Base-by-base conservation (phyloP, 1,140 invertebrate species). In the Battus philenor region DNA sequence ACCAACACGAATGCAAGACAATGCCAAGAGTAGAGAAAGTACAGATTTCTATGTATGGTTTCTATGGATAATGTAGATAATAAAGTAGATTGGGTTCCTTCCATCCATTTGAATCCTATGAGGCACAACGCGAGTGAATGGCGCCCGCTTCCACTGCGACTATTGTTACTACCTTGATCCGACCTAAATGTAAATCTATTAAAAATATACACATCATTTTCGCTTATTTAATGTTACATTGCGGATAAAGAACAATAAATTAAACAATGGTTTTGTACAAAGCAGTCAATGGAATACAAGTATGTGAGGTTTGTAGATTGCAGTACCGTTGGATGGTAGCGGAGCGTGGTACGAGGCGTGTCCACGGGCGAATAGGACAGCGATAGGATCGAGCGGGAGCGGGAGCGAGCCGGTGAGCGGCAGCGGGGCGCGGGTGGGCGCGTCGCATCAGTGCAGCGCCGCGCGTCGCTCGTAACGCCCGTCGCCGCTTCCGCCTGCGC, bases 381-480 rank as follows among this genome's bases (percentile, higher is more conserved):
- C 58, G 61, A 68, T 43, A 48, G 47, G 52, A 50, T 45, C 39
- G 47, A 63, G 67, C 59, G 54, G 56, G 63, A 54, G 57, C 59
- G 62, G 62, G 59, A 74, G 68, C 68, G 55, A 54, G 50, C 61
- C 69, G 63, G 52, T 38, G 61, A 71, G 66, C 71, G 66, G 24
- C 34, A 38, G 54, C 50, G 59, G 59, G 65, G 52, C 50, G 55
- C 55, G 48, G 54, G 52, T 50, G 49, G 53, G 51, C 34, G 31
- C 33, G 20, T 9, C 54, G 38, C 44, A 20, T 59, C 68, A 71
- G 76, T 75, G 7, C 36, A 47, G 50, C 49, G 56, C 50, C 52
- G 60, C 49, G 71, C 59, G 57, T 59, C 62, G 58, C 62, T 64
- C 39, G 38, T 47, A 34, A 32, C 51, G 46, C 62, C 49, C 61